These are phyloP conservation scores for Montipora foliosa DNA, from an alignment of 64 coral and sea anemone species.

Conservation along the genomic window DNA sequence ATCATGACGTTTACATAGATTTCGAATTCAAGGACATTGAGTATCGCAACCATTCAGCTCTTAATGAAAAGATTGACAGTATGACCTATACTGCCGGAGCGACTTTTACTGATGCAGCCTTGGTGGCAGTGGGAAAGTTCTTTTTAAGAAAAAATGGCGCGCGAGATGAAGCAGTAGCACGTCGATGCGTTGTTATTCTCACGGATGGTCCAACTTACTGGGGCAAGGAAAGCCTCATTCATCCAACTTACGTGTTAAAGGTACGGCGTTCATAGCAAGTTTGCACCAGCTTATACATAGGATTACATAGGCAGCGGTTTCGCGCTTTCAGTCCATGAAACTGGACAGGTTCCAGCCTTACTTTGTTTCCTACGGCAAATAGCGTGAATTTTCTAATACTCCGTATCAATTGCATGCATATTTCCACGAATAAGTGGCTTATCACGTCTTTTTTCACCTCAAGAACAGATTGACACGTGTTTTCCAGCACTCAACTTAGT, in stretches of 20 bases:
- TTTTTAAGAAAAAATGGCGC: not conserved
- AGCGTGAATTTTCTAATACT: too few species aligned
- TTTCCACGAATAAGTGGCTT: too few species aligned
- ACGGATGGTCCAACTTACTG: not conserved
- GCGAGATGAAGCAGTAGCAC: not conserved
- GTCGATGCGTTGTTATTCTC: not conserved
- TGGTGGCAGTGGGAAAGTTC: not conserved
- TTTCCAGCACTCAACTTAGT: too few species aligned
- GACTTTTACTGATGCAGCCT: not conserved
- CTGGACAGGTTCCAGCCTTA: too few species aligned
- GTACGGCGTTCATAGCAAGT: not conserved
- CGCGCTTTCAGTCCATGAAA: too few species aligned
- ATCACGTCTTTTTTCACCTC: too few species aligned
- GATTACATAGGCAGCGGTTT: too few species aligned
- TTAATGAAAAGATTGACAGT: not conserved
- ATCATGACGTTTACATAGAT: constrained; percentile 8
- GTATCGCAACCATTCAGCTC: not conserved
- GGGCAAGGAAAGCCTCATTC: not conserved
- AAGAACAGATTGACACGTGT: too few species aligned
- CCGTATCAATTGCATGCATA: too few species aligned
- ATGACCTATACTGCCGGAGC: not conserved
- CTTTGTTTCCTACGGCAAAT: too few species aligned
- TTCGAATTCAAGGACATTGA: constrained; percentile 7
- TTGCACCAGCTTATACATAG: not conserved
- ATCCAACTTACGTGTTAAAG: not conserved